phyloP scores from a whole-genome alignment of 1,140 invertebrate species.

The Tetraneura akinire region DNA sequence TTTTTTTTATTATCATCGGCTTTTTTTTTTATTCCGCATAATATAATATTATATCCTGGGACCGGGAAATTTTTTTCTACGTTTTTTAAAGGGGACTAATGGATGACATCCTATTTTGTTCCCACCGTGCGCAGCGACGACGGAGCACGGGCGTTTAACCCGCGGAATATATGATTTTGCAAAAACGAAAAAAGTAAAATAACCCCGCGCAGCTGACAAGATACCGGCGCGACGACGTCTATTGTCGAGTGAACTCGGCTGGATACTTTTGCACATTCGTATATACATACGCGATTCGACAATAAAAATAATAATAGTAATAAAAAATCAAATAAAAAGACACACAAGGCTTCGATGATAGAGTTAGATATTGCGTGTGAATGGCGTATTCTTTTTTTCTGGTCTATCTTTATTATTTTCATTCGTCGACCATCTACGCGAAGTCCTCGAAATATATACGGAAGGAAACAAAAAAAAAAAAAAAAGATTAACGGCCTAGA shows the following conservation, averaged over 20 bases:
- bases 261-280: slow-evolving; percentile 50
- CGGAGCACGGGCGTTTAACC: slow-evolving; percentile 30
- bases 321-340: background rate
- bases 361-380: slow-evolving; percentile 49
- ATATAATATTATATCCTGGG: slow-evolving; percentile 42
- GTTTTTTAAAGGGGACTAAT: slow-evolving; percentile 52
- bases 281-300: slow-evolving; percentile 25
- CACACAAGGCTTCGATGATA: slow-evolving; percentile 36
- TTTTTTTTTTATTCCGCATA: background rate
- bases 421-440: background rate
- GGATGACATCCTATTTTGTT: slow-evolving; percentile 50
- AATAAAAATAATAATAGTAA: slow-evolving; percentile 33
- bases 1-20: slow-evolving; percentile 27
- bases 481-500: slow-evolving; percentile 43
- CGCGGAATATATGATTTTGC: slow-evolving; percentile 47
- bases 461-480: slow-evolving; percentile 13
- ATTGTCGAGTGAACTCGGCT: slow-evolving; percentile 44
- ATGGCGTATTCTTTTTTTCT: slow-evolving; percentile 20
- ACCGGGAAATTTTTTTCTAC: slow-evolving; percentile 43
- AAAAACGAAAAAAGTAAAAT: slow-evolving; percentile 8
- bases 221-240: slow-evolving; percentile 14
- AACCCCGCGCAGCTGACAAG: slow-evolving; percentile 47
- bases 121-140: slow-evolving; percentile 40
- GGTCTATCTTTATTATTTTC: background rate
- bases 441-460: slow-evolving; percentile 17